Evolutionary conservation across 2,113 vertebrate species (phyloP).

Genomic region (Chiloscyllium plagiosum): DNA sequence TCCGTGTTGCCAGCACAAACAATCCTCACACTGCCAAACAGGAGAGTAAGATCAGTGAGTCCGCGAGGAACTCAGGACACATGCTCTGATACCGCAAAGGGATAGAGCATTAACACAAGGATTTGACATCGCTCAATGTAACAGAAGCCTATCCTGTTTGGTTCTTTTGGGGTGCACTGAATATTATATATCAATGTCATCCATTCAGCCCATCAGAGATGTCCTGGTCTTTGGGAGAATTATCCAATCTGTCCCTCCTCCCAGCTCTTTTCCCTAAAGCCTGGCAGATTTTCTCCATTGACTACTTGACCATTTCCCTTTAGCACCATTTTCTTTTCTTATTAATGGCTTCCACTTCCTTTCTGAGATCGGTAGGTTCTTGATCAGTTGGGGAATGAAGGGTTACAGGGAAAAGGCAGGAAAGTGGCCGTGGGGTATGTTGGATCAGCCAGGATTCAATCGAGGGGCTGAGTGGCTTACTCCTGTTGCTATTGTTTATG

Average conservation of each 20-base stretch:
- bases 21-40: conserved; percentile 79
- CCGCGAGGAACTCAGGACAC: neutral
- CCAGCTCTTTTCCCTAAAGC: neutral
- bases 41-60: conserved; percentile 18
- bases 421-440: too few species aligned
- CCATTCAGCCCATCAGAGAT: neutral
- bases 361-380: neutral
- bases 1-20: conserved; percentile 94
- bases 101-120: neutral
- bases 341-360: neutral
- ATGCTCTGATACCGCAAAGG: neutral
- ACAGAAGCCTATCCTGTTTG: neutral
- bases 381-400: too few species aligned
- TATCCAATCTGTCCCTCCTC: neutral
- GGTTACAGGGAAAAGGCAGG: too few species aligned
- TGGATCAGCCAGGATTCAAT: too few species aligned
- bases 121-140: neutral
- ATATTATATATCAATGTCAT: neutral
- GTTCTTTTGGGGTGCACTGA: neutral
- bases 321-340: too few species aligned
- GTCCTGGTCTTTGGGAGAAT: neutral
- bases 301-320: neutral
- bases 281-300: neutral
- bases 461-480: too few species aligned
- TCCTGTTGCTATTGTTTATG: too few species aligned